Base-by-base conservation (phyloP, 2,888 invertebrate genomes). In the Perdita meconis region DNA sequence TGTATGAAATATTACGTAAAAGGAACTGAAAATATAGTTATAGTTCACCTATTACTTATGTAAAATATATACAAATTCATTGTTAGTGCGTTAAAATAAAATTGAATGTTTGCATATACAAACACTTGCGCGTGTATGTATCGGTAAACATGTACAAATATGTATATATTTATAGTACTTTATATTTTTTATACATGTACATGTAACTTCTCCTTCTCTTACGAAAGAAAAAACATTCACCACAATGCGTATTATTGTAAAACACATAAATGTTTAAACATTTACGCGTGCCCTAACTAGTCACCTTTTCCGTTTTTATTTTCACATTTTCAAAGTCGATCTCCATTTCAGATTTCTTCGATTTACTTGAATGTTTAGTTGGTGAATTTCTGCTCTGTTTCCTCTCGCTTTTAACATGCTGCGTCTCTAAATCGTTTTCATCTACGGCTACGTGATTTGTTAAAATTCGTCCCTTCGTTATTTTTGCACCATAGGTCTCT, bases 241-340 rank as follows among this genome's bases (percentile, higher is more conserved):
- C n/a, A 36, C 12, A 2, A n/a, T 44, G 6, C 2, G 19, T 16
- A 22, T 13, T 16, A 1, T 56, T 30, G 19, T 0, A 56, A 47
- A 30, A 56, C 16, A 50, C 51, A 64, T 38, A 26, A n/a, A n/a
- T n/a, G n/a, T 22, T 24, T 0, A 26, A 16, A 26, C 13, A 1
- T 24, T 64, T 12, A 47, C 6, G 34, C 24, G 26, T 42, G 2
- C 6, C 12, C 36, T 64, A 76, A 22, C 40, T 44, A 26, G 59
- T 16, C 10, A 16, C n/a, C 1, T 34, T 50, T 61, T 80, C 76
- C 12, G n/a, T 42, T 68, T 81, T 75, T 50, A 71, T 19, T 53
- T 70, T 59, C 53, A 74, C 34, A 51, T 68, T 47, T 8, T 40
- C 12, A n/a, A 71, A 56, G 10, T 79, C 57, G 51, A 34, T 34